Evolutionary conservation across 2,797 vertebrate genomes (phyloP).

Genomic region (Saxicola maurus): DNA sequence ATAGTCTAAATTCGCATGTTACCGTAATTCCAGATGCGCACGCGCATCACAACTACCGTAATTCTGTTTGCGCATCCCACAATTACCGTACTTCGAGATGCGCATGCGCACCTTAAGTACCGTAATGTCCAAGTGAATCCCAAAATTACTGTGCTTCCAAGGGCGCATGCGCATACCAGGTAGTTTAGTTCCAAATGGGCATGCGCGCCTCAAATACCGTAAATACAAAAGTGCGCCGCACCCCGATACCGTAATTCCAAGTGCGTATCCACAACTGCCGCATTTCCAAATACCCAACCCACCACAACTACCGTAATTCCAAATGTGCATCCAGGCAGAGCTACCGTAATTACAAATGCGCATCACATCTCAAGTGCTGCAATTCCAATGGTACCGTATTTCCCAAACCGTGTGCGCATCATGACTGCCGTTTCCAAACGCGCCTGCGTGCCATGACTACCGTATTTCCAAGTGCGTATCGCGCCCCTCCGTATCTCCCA

Average conservation of each 20-base stretch:
- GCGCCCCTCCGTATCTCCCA: accelerated
- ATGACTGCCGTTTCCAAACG: accelerated
- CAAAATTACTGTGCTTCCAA: accelerated
- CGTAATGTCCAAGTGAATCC: accelerated
- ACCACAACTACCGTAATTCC: background rate
- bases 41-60: accelerated
- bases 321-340: accelerated
- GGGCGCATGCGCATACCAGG: accelerated
- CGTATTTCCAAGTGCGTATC: background rate
- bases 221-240: accelerated
- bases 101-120: accelerated
- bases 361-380: accelerated
- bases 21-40: background rate
- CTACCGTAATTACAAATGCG: background rate
- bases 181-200: accelerated
- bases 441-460: background rate
- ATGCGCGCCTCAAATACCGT: background rate
- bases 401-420: accelerated
- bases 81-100: accelerated
- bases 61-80: accelerated
- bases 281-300: background rate
- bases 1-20: accelerated
- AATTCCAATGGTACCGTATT: background rate
- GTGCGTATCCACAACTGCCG: accelerated
- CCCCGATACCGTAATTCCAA: background rate